These are phyloP conservation scores for Arvicanthis niloticus DNA, from an alignment of 2,113 vertebrate species.

Conservation along the genomic window DNA sequence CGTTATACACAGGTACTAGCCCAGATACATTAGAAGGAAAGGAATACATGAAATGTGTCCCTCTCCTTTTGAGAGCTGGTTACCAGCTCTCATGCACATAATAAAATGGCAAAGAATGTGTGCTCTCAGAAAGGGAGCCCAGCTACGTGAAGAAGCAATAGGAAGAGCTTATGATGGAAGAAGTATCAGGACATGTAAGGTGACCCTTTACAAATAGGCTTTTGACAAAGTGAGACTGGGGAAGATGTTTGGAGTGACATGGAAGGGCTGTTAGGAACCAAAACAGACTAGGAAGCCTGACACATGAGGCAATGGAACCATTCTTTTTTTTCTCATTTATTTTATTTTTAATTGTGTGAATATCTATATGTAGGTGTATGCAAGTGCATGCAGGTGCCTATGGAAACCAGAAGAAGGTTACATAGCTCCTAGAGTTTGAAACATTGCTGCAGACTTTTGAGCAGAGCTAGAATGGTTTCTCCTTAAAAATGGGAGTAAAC, in stretches of 20 bases:
- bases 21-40: constrained; percentile 1
- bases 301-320: not conserved
- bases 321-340: not conserved
- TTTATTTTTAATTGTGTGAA: not conserved
- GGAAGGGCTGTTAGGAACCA: not conserved
- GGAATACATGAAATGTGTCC: not conserved
- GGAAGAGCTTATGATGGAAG: not conserved
- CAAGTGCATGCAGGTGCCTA: not conserved
- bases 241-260: not conserved
- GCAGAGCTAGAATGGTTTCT: not conserved
- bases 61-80: not conserved
- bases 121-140: not conserved
- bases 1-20: not conserved
- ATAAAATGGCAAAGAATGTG: not conserved
- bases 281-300: not conserved
- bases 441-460: not conserved
- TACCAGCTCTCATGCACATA: not conserved
- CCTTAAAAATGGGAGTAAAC: constrained; percentile 27
- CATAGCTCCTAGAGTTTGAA: not conserved
- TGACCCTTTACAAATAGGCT: not conserved
- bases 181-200: not conserved
- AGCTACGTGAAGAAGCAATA: not conserved
- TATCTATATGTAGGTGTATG: not conserved
- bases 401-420: not conserved
- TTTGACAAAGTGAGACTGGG: not conserved